Percentiles rank a stretch among this genome's conserved stretches.
phyloP scores from a whole-genome alignment of 2,113 vertebrate species.

The Cyprinodon tularosa region DNA sequence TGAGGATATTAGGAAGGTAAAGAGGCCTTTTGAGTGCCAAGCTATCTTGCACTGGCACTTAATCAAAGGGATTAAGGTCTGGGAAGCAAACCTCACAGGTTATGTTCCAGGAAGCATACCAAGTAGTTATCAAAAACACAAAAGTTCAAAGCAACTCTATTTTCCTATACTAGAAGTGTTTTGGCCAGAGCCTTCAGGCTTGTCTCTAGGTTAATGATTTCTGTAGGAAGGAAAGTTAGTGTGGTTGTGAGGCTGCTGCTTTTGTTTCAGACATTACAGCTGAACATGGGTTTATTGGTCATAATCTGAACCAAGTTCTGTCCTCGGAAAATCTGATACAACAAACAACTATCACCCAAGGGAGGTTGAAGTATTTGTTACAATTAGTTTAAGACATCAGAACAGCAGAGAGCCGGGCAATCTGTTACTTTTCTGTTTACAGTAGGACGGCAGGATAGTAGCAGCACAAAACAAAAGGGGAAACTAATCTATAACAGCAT shows the following conservation, averaged over 20 bases:
- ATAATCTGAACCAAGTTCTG: constrained; percentile 44
- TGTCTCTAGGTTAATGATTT: constrained; percentile 88
- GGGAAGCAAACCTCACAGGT: constrained; percentile 97
- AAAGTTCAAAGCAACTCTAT: constrained; percentile 99
- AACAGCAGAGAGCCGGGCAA: constrained; percentile 48
- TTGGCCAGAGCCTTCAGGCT: constrained; percentile 88
- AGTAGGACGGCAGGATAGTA: constrained; percentile 11
- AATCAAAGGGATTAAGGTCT: constrained; percentile 99
- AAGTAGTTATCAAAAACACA: constrained; percentile 99
- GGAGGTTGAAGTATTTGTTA: constrained; percentile 12
- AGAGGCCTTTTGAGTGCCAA: constrained; percentile 86
- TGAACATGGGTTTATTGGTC: constrained; percentile 77
- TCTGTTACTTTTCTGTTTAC: constrained; percentile 19
- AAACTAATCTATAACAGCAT: constrained; percentile 17
- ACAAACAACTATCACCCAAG: constrained; percentile 38
- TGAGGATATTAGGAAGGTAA: constrained; percentile 78
- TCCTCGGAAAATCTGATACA: constrained; percentile 3
- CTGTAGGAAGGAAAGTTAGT: constrained; percentile 89
- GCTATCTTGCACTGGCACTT: constrained; percentile 96
- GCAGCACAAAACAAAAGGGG: constrained; percentile 26
- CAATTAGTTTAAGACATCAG: constrained; percentile 44
- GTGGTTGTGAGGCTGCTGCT: constrained; percentile 78
- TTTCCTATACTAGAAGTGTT: constrained; percentile 96
- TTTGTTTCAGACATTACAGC: constrained; percentile 74
- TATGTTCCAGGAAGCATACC: constrained; percentile 98